Percentiles rank a stretch among this genome's conserved stretches.
Conservation (phyloP, 1,140 invertebrate genomes). For the Chironomus tepperi region DNA sequence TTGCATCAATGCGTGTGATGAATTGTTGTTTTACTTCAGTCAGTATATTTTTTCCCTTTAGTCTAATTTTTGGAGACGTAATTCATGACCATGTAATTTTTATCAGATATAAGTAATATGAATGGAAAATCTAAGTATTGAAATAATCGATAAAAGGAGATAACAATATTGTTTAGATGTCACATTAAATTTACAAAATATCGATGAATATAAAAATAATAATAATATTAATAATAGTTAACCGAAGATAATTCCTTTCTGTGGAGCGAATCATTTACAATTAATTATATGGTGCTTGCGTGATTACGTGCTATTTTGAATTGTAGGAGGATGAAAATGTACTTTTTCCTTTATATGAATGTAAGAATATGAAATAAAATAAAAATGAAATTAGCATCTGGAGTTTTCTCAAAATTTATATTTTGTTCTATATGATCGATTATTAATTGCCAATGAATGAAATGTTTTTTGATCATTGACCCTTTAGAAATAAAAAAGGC, state of each 20-base stretch:
- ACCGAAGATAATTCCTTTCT: neutral
- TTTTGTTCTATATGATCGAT: neutral
- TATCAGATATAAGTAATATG: neutral
- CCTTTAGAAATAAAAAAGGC: neutral
- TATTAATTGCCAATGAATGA: neutral
- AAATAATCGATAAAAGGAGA: neutral
- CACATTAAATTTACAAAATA: neutral
- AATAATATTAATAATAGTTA: neutral
- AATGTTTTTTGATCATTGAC: neutral
- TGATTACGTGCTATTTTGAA: slow-evolving; percentile 16
- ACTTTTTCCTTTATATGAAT: too few species aligned
- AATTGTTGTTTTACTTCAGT: neutral
- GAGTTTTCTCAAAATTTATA: neutral
- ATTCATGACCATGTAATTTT: neutral
- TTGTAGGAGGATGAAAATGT: too few species aligned
- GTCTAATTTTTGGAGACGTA: neutral
- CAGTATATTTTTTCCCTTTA: neutral
- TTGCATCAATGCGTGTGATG: slow-evolving; percentile 20
- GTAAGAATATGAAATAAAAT: neutral
- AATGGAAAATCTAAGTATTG: neutral
- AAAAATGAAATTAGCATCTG: neutral
- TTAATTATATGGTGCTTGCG: slow-evolving; percentile 9
- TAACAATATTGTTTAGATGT: slow-evolving; percentile 4
- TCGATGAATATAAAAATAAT: neutral
- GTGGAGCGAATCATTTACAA: neutral